Base-by-base conservation (phyloP, 2,888 invertebrate species). In the Papilio elwesi region DNA sequence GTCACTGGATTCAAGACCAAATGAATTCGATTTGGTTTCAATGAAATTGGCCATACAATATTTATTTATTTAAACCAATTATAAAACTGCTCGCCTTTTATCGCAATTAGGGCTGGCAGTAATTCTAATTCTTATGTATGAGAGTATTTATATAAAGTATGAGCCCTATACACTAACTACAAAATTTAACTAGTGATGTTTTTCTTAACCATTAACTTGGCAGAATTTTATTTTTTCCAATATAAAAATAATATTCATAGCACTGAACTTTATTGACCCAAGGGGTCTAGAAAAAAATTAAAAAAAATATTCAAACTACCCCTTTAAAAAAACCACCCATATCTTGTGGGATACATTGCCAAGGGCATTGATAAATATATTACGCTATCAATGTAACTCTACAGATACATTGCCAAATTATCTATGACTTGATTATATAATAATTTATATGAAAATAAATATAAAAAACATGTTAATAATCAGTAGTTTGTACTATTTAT, bases 331-430 rank as follows among this genome's bases (percentile, higher is more conserved):
- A 74, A 70, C 10, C 70, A 74, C 66, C 6, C 15, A 67, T 74
- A 74, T 74, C 74, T 70, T 74, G 67, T 74, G 67, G 67, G 36
- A n/a, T n/a, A n/a, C n/a, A n/a, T n/a, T n/a, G n/a, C n/a, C n/a
- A n/a, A n/a, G n/a, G n/a, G 36, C 65, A 69, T 65, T 65, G 62
- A 66, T 69, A 73, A 73, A 65, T 69, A 69, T 69, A 66, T 69
- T 69, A 73, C 65, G 63, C 69, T 73, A 73, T 53, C 69, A 66
- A 69, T 69, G 69, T 73, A 73, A 65, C 64, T 73, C 69, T 73
- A 69, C 73, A 73, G 74, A 70, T 70, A 67, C 70, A 67, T 70
- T 67, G 62, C 70, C 74, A 74, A 66, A 69, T 65, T 69, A 57
- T 43, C 68, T 69, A 64, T 72, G 72, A 73, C 53, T 72, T 72